Conservation (phyloP, 2,888 invertebrate genomes). For the Trisateles emortualis region DNA sequence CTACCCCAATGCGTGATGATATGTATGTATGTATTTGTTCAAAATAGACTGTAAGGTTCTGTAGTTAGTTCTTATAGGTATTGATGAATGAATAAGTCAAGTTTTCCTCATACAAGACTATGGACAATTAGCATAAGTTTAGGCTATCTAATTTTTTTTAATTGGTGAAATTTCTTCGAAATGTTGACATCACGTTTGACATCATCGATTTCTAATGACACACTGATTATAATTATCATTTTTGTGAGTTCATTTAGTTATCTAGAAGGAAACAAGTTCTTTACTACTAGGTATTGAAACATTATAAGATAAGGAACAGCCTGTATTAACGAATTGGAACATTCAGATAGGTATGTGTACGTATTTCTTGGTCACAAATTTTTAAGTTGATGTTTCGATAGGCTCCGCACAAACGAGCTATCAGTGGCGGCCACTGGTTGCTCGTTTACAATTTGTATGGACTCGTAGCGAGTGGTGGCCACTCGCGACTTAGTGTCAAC, state of each 20-base stretch:
- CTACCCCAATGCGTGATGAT: too few relatives aligned
- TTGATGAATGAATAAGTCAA: background rate
- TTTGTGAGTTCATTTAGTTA: conserved; percentile 28
- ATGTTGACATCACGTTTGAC: conserved; percentile 45
- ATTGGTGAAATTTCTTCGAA: conserved; percentile 38
- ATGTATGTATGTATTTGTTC: too few relatives aligned
- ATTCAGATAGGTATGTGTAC: conserved; percentile 6
- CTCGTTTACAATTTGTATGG: too few relatives aligned
- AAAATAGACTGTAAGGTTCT: too few relatives aligned
- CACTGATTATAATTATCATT: conserved; percentile 10
- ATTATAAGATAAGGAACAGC: conserved; percentile 42
- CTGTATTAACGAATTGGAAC: conserved; percentile 38
- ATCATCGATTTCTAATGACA: conserved; percentile 43
- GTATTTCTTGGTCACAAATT: background rate
- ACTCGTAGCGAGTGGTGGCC: too few relatives aligned
- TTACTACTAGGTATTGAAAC: conserved; percentile 11
- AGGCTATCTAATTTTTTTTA: conserved; percentile 25
- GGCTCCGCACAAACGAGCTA: too few relatives aligned
- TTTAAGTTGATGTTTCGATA: background rate
- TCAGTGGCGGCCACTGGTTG: too few relatives aligned
- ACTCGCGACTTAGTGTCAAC: too few relatives aligned
- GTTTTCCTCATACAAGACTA: conserved; percentile 28
- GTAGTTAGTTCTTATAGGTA: background rate
- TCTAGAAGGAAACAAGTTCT: conserved; percentile 30
- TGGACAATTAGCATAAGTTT: conserved; percentile 27